Evolutionary conservation across 2,113 vertebrate genomes (phyloP).

Genomic region (Egretta garzetta): DNA sequence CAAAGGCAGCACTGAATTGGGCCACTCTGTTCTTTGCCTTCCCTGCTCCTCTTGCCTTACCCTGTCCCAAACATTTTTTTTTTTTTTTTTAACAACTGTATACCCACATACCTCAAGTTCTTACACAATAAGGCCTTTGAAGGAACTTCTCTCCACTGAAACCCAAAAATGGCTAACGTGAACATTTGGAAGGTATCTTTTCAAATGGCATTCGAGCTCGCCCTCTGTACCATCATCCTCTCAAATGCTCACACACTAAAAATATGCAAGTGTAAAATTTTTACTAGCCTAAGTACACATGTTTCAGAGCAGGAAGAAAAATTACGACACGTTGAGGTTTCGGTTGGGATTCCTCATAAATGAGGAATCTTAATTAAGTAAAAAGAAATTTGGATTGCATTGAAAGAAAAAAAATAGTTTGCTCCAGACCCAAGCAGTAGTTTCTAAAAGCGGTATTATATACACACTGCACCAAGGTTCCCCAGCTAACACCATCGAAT

Average conservation of each 20-base stretch:
- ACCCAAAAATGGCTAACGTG: neutral
- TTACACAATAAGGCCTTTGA: neutral
- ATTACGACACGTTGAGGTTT: neutral
- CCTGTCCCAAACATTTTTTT: neutral
- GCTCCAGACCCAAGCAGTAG: neutral
- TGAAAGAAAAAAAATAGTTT: neutral
- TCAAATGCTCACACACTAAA: neutral
- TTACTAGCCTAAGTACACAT: neutral
- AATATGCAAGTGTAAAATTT: neutral
- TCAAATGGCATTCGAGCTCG: neutral
- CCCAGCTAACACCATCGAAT: neutral
- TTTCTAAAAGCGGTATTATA: neutral
- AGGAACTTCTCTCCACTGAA: neutral
- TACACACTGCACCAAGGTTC: neutral
- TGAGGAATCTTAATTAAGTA: conserved; percentile 17
- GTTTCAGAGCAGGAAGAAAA: neutral
- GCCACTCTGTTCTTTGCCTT: neutral
- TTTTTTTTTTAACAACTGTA: neutral
- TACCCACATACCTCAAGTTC: neutral
- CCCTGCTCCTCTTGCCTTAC: neutral
- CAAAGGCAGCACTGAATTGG: neutral
- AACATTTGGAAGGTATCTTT: neutral
- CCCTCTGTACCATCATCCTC: neutral
- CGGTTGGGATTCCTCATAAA: neutral
- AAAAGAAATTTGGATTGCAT: neutral